Evolutionary conservation across 2,113 vertebrate species (phyloP), one percentile per base, ranked within the genome.

Genomic region (Phalacrocorax carbo): DNA sequence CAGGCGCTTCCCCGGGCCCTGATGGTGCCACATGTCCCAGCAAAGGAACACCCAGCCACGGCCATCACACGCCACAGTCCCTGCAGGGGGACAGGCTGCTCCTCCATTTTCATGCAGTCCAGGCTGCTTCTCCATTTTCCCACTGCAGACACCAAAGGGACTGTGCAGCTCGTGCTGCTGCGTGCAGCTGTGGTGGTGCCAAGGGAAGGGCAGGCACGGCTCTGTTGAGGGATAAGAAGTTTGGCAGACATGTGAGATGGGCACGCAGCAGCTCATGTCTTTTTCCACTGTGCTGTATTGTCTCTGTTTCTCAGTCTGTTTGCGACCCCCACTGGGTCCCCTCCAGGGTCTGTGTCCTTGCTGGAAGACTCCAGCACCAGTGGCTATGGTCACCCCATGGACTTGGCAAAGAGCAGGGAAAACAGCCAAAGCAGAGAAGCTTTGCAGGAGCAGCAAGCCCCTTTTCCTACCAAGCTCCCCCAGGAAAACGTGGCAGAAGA

Each of bases 241-340:
- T 48, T 44, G 30, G 40, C 11, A 60, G 27, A 7, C 2, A 2
- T 29, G 34, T 2, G 8, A 62, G 32, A 17, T 21, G 68, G 72
- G 29, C 3, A 3, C 0, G 1, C 20, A 71, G 46, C 77, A 68
- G 34, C 57, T 86, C 23, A 5, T 1, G 0, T 15, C 11, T 62
- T 80, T 72, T 57, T 22, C 54, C 64, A n/a, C 55, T 29, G 0
- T 54, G 23, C 26, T 58, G 7, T 12, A 21, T 27, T 72, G 38
- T n/a, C 42, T 76, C 21, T 46, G 82, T 44, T 51, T n/a, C 57
- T 66, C 57, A 62, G 51, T 17, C 42, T 19, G n/a, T 6, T 15
- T 94, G 58, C 15, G 57, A 34, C 17, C 17, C 36, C 20, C 10
- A 0, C 32, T 18, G 61, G 26, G 30, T 62, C 32, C 38, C 32